Conservation (phyloP, 92 coral and sea anemone species). For the Muricea muricata region DNA sequence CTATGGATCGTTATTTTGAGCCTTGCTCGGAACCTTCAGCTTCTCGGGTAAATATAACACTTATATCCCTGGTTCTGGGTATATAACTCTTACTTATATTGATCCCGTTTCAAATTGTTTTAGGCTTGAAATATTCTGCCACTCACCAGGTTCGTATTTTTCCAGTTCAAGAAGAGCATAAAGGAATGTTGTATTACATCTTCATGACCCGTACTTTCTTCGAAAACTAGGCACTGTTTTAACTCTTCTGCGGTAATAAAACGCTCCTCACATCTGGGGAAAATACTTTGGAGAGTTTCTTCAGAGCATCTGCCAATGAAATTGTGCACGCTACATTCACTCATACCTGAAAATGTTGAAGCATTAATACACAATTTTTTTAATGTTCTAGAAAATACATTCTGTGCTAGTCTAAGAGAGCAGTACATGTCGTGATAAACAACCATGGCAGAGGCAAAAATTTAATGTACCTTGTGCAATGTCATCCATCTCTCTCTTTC, state of each 20-base stretch:
- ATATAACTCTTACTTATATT: too few species aligned
- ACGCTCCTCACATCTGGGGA: not conserved
- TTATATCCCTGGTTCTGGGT: too few species aligned
- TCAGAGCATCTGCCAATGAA: not conserved
- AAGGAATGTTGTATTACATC: not conserved
- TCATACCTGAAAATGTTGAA: constrained; percentile 13
- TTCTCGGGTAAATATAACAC: too few species aligned
- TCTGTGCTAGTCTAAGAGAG: too few species aligned
- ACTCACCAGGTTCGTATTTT: constrained; percentile 25
- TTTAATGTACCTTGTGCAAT: too few species aligned
- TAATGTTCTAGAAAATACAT: too few species aligned
- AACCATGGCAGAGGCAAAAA: too few species aligned
- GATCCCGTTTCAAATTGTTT: not conserved
- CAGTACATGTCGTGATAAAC: too few species aligned
- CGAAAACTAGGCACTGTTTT: not conserved
- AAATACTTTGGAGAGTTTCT: not conserved
- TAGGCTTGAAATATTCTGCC: not conserved
- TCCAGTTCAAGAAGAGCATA: not conserved
- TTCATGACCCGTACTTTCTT: constrained; percentile 25
- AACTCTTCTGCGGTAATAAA: not conserved
- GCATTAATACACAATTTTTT: too few species aligned
- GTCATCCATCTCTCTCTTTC: not conserved
- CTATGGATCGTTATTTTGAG: too few species aligned
- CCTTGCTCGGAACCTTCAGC: too few species aligned
- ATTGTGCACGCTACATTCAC: not conserved